These are phyloP conservation scores for Pipistrellus nathusii DNA, from an alignment of 2,797 vertebrate genomes.

Conservation along the genomic window DNA sequence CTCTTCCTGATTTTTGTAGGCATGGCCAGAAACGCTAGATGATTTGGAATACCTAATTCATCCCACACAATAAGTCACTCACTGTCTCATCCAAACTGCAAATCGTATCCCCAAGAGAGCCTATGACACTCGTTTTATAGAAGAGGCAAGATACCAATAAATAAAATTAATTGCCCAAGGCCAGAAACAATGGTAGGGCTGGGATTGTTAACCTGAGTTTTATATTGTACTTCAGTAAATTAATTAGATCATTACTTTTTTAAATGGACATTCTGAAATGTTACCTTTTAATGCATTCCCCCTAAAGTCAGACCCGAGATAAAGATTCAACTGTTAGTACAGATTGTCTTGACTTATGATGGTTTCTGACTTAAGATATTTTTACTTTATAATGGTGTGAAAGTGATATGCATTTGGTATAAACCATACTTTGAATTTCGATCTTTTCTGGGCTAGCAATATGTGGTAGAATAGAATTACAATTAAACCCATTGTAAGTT, in stretches of 20 bases:
- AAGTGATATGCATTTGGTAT: background rate
- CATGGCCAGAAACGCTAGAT: background rate
- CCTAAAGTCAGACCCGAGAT: background rate
- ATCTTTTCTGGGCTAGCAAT: background rate
- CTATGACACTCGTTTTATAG: background rate
- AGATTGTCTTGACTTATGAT: background rate
- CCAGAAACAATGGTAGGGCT: background rate
- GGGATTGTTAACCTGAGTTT: background rate
- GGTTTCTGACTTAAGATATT: background rate
- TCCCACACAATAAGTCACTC: background rate
- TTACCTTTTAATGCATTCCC: background rate
- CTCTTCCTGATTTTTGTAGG: background rate
- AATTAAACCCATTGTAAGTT: too few species aligned
- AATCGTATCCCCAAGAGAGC: background rate
- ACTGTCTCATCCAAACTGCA: background rate
- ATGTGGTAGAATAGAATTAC: background rate
- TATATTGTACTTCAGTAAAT: conserved; percentile 6
- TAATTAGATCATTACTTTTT: background rate
- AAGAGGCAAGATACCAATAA: conserved; percentile 27
- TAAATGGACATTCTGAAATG: background rate
- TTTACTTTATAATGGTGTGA: background rate
- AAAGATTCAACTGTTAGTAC: conserved; percentile 6
- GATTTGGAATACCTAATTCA: background rate
- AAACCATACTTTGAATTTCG: background rate
- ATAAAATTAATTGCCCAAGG: background rate